Evolutionary conservation across 2,113 vertebrate species (phyloP).

Genomic region (Synodontis membranacea): DNA sequence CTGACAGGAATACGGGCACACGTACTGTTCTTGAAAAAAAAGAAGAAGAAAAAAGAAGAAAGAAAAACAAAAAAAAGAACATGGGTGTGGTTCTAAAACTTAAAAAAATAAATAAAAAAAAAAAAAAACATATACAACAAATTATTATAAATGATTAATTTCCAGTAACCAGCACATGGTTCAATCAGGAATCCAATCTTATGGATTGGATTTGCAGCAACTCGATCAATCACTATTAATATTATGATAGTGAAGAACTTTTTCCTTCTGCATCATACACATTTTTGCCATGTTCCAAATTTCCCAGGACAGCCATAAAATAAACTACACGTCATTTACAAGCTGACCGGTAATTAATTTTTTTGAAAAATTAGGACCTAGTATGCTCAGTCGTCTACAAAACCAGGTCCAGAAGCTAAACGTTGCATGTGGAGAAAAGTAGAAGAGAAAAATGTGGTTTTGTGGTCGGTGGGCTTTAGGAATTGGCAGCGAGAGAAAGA

Average conservation of each 20-base stretch:
- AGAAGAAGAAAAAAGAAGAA: no score
- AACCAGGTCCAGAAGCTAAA: constrained; percentile 18
- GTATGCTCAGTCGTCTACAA: not conserved
- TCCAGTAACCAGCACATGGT: not conserved
- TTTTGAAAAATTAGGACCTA: constrained; percentile 10
- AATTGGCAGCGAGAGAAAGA: not conserved
- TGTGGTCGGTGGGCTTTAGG: not conserved
- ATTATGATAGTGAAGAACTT: not conserved
- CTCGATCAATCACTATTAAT: not conserved
- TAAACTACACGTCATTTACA: not conserved
- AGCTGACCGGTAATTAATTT: not conserved
- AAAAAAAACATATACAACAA: not conserved
- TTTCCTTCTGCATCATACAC: not conserved
- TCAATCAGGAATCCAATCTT: not conserved
- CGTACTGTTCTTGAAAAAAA: not conserved
- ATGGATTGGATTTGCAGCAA: not conserved
- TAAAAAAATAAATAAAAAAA: not conserved
- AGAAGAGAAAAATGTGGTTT: not conserved
- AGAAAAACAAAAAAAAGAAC: not conserved
- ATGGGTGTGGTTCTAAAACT: not conserved
- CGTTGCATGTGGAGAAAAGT: not conserved
- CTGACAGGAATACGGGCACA: not conserved
- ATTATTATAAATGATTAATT: not conserved
- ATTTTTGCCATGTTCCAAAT: not conserved
- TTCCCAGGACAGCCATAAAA: not conserved